phyloP scores from a whole-genome alignment of 2,797 vertebrate genomes.

The Helarctos malayanus region DNA sequence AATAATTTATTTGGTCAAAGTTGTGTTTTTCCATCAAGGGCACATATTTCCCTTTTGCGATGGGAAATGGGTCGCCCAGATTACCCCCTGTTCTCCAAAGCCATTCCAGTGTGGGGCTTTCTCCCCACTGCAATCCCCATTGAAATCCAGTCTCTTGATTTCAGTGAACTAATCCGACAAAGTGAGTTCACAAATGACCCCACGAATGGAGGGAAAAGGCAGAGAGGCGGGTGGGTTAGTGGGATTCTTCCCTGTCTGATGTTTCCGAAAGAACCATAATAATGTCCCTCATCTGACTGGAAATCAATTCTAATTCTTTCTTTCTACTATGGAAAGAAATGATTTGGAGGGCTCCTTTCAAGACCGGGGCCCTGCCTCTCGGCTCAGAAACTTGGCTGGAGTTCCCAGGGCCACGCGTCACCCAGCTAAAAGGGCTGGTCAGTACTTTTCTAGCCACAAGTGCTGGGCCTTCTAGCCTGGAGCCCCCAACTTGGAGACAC shows the following conservation, averaged over 20 bases:
- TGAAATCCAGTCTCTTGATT: neutral
- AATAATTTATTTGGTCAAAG: conserved; percentile 87
- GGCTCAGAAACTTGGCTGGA: neutral
- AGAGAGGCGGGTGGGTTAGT: neutral
- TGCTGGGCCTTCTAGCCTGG: neutral
- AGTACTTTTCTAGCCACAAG: neutral
- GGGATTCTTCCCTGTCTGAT: neutral
- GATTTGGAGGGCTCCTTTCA: neutral
- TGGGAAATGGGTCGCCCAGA: neutral
- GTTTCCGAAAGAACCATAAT: neutral
- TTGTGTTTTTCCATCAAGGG: conserved; percentile 78
- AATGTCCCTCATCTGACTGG: neutral
- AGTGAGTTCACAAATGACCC: neutral
- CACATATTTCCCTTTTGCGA: conserved; percentile 73
- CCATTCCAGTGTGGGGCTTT: neutral
- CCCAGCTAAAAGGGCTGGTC: neutral
- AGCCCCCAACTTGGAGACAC: neutral
- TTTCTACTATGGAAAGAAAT: neutral
- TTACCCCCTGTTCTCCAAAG: neutral
- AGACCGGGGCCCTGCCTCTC: neutral
- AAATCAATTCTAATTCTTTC: conserved; percentile 5
- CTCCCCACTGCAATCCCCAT: neutral
- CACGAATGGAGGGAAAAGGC: neutral
- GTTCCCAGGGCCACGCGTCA: neutral
- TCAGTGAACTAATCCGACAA: neutral